Percentiles rank a stretch among this genome's conserved stretches.
Conservation (phyloP, 2,888 invertebrate species). For the Chamaedrilus cognettii region DNA sequence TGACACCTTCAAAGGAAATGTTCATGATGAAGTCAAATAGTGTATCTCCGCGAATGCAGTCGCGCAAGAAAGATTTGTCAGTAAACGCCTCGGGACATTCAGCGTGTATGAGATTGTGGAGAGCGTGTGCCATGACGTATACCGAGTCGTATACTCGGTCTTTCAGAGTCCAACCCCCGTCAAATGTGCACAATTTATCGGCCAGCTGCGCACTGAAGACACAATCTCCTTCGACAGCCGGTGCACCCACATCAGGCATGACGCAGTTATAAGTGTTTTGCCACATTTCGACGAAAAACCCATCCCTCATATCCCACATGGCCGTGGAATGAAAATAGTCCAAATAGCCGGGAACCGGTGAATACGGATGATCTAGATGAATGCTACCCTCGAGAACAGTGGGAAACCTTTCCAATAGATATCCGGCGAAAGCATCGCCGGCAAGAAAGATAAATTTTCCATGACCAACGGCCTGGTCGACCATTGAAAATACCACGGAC, state of each 20-base stretch:
- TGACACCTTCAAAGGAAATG: constrained; percentile 40
- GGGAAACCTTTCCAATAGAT: constrained; percentile 31
- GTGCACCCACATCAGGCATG: background rate
- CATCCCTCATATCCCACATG: constrained; percentile 12
- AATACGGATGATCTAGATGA: constrained; percentile 1
- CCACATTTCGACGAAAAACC: constrained; percentile 16
- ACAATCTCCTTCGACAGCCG: background rate
- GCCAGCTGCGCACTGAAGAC: background rate
- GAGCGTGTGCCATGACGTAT: constrained; percentile 42
- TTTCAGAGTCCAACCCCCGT: background rate
- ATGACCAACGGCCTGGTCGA: background rate
- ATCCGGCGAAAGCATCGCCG: constrained; percentile 20
- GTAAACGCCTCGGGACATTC: constrained; percentile 38
- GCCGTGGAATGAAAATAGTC: background rate
- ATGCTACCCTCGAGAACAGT: constrained; percentile 16
- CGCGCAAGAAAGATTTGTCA: constrained; percentile 6
- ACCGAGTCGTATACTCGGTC: constrained; percentile 42
- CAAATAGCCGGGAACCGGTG: constrained; percentile 4
- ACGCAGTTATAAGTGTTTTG: constrained; percentile 9
- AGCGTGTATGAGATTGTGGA: constrained; percentile 39
- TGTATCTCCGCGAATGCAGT: constrained; percentile 38
- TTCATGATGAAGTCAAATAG: constrained; percentile 40
- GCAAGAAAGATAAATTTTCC: constrained; percentile 15
- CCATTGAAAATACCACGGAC: background rate
- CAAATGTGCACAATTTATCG: background rate